Evolutionary conservation across 2,113 vertebrate genomes (phyloP).

Genomic region (Terrapene triunguis): DNA sequence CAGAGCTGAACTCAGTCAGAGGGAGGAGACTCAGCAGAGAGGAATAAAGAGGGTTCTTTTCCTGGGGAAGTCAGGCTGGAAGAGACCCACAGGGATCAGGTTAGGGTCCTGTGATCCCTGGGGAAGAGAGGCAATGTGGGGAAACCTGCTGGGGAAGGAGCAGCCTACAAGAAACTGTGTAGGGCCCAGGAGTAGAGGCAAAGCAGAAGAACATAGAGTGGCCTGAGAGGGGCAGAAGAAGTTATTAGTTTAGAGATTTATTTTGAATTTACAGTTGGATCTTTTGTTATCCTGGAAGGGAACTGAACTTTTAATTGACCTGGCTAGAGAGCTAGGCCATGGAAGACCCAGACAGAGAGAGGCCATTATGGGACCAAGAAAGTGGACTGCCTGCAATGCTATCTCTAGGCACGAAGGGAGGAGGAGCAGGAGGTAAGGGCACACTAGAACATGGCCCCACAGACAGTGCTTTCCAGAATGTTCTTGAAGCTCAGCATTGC

Average conservation of each 20-base stretch:
- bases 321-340: neutral
- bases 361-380: no score
- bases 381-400: neutral
- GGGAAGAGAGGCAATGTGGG: neutral
- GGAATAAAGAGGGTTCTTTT: neutral
- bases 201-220: neutral
- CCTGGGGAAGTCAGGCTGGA: neutral
- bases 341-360: no score
- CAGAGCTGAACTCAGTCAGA: neutral
- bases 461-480: neutral
- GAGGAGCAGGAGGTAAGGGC: neutral
- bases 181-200: neutral
- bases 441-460: neutral
- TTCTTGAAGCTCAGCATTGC: neutral
- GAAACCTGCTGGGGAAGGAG: neutral
- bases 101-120: neutral
- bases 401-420: neutral
- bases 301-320: neutral
- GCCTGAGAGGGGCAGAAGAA: neutral
- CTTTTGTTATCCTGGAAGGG: neutral
- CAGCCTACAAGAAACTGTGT: neutral
- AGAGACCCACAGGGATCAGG: neutral
- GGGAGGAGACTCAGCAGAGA: neutral
- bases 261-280: neutral
- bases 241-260: neutral